Evolutionary conservation across 1,140 invertebrate species (phyloP), one percentile per base, ranked within the genome.

Genomic region (Euura lappo): DNA sequence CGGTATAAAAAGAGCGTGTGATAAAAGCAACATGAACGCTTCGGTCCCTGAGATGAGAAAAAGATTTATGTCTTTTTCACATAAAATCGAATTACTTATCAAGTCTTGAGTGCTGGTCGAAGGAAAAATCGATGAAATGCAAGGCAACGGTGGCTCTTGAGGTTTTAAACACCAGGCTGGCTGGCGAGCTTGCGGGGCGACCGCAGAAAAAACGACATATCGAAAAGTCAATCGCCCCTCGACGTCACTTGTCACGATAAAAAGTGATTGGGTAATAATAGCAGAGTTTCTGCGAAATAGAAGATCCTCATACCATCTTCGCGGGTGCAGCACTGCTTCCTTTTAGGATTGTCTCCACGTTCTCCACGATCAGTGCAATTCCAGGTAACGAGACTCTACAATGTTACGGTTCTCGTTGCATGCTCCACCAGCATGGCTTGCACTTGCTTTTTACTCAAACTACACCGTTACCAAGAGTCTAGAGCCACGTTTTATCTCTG

Each of bases 361-460:
- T 60, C 51, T 60, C 51, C 13, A n/a, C 51, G 51, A 60, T 60
- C 51, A 60, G 8, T 60, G 51, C 51, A 60, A 60, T 60, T 60
- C 51, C 51, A 60, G 51, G 51, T 60, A 60, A 60, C 51, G 51
- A 60, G 51, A 60, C 51, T 60, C 51, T 60, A 60, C 51, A 60
- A n/a, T 60, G 3, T 60, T 60, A 60, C 51, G 10, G 51, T 60
- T n/a, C 51, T 8, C 51, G 3, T 60, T 60, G 51, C 13, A 5
- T 60, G 8, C 51, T n/a, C 3, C 8, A 60, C 8, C 8, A 60
- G 13, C 51, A 60, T 60, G 51, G 51, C 51, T 28, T 60, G 51
- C 51, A 60, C 8, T 60, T 60, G 8, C 8, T 60, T 60, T 60
- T 60, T 60, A 60, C 8, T 60, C 8, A 60, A 60, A 60, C 51